Evolutionary conservation across 2,797 vertebrate genomes (phyloP).

Genomic region (Eulemur coronatus): DNA sequence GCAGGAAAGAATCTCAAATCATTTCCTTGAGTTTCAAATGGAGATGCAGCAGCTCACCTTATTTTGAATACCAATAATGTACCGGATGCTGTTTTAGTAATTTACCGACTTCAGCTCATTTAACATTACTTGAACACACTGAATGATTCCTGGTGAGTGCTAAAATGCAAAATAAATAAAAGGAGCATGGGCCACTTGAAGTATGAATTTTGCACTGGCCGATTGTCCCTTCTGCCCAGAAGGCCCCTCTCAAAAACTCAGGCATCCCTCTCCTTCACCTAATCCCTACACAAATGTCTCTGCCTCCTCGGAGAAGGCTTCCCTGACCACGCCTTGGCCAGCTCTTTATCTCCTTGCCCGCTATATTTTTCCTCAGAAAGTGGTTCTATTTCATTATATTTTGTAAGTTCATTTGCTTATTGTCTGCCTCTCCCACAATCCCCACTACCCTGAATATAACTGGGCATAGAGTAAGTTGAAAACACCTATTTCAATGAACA

Average conservation of each 20-base stretch:
- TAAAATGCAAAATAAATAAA: neutral
- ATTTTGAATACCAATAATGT: neutral
- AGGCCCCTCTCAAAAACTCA: neutral
- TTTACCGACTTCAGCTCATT: neutral
- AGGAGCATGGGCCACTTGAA: neutral
- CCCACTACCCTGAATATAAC: neutral
- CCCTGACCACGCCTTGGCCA: accelerated
- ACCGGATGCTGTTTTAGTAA: neutral
- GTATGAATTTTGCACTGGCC: accelerated
- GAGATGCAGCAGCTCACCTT: neutral
- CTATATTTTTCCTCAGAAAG: neutral
- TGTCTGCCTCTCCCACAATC: too few relatives aligned
- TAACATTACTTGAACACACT: neutral
- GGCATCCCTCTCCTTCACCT: neutral
- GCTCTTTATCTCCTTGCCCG: neutral
- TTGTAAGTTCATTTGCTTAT: neutral
- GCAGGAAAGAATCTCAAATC: neutral
- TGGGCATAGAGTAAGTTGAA: neutral
- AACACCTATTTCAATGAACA: neutral
- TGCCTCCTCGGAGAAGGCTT: neutral
- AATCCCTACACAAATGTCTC: neutral
- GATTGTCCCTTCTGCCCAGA: neutral
- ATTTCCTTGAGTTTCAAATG: neutral
- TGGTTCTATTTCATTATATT: neutral
- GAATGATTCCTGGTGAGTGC: neutral